Percentiles rank a stretch among this genome's conserved stretches.
Conservation (phyloP, 2,888 invertebrate genomes). For the Metalampra italica region DNA sequence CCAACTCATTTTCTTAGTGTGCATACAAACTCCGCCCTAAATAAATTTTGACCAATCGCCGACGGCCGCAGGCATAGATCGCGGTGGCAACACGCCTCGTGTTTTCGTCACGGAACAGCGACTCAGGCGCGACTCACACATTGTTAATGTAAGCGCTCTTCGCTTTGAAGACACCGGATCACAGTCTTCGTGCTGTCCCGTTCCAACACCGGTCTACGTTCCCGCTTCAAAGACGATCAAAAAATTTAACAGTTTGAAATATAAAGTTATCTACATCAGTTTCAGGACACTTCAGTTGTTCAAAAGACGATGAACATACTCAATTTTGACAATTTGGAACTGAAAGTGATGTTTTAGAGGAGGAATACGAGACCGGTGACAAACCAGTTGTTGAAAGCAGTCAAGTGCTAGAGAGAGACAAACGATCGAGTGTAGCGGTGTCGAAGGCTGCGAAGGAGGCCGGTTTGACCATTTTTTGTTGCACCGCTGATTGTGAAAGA, state of each 20-base stretch:
- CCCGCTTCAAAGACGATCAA: constrained; percentile 7
- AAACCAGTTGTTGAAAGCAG: constrained; percentile 26
- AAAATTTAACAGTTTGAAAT: background rate
- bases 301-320: background rate
- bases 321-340: constrained; percentile 10
- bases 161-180: constrained; percentile 71
- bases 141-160: constrained; percentile 69
- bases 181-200: constrained; percentile 59
- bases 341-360: constrained; percentile 20
- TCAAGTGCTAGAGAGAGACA: constrained; percentile 62
- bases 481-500: constrained; percentile 77
- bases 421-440: constrained; percentile 52
- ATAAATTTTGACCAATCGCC: constrained; percentile 68
- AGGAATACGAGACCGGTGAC: constrained; percentile 34
- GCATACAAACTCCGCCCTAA: constrained; percentile 66
- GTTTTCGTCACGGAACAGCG: constrained; percentile 74
- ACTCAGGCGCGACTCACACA: constrained; percentile 79
- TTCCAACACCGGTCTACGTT: constrained; percentile 44
- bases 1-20: constrained; percentile 56
- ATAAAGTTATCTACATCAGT: background rate
- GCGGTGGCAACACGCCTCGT: constrained; percentile 72
- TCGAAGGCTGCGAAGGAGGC: constrained; percentile 75
- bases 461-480: constrained; percentile 78
- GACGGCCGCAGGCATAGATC: constrained; percentile 66
- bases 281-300: background rate